Evolutionary conservation across 2,888 invertebrate genomes (phyloP).

Genomic region (Aquatica leii): DNA sequence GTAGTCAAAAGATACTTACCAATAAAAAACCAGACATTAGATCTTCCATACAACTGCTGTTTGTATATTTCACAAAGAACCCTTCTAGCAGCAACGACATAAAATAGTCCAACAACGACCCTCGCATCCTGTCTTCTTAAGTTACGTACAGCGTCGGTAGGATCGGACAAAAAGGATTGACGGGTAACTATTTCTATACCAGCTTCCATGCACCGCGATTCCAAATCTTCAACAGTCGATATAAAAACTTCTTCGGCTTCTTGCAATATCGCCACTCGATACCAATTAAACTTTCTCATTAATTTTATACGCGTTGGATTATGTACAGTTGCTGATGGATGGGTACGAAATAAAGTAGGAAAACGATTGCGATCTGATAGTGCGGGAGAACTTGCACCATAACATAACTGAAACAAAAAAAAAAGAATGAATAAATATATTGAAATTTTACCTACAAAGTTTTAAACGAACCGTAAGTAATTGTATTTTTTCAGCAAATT

Average conservation of each 20-base stretch:
- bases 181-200: constrained; percentile 96
- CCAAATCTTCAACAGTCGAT: constrained; percentile 96
- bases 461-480: too few relatives aligned
- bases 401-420: constrained; percentile 79
- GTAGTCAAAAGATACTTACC: constrained; percentile 67
- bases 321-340: constrained; percentile 98
- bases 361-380: constrained; percentile 96
- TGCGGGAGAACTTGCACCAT: constrained; percentile 98
- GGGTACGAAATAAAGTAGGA: constrained; percentile 97
- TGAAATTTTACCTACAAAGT: too few relatives aligned
- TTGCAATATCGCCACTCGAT: constrained; percentile 94
- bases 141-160: constrained; percentile 94
- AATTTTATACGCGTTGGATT: constrained; percentile 97
- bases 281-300: constrained; percentile 98
- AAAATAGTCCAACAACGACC: constrained; percentile 97
- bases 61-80: constrained; percentile 98
- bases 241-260: constrained; percentile 94
- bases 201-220: constrained; percentile 89
- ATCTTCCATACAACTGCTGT: constrained; percentile 91
- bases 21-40: constrained; percentile 99
- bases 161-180: constrained; percentile 97
- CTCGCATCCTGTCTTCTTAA: constrained; percentile 94
- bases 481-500: too few relatives aligned
- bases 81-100: constrained; percentile 94
- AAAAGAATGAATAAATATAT: not conserved